Evolutionary conservation across 2,113 vertebrate species (phyloP).

Genomic region (Saiga tatarica): DNA sequence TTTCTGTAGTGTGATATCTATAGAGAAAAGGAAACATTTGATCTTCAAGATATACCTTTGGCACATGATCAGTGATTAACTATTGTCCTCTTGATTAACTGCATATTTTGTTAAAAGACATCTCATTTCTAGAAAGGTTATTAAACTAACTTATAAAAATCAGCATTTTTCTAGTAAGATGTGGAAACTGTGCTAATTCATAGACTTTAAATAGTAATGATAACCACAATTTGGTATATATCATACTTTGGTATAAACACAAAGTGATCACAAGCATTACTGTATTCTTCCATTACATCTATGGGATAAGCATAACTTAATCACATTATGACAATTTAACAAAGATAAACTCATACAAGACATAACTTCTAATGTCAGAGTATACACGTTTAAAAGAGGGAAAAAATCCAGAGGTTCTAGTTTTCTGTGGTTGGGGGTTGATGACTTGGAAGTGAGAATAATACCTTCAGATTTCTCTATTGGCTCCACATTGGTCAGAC

Average conservation of each 20-base stretch:
- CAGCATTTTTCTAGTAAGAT: not conserved
- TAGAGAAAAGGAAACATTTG: constrained; percentile 31
- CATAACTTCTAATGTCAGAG: not conserved
- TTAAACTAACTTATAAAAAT: not conserved
- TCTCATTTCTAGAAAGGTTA: not conserved
- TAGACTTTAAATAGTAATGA: not conserved
- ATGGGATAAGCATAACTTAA: not conserved
- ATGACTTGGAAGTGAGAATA: not conserved
- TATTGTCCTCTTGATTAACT: not conserved
- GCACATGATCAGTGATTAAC: not conserved
- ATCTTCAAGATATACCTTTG: not conserved
- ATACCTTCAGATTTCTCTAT: not conserved
- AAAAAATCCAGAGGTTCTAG: not conserved
- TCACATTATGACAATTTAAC: not conserved
- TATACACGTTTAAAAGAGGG: not conserved
- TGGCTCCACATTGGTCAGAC: not conserved
- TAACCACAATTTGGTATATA: not conserved
- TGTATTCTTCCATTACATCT: not conserved
- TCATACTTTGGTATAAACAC: not conserved
- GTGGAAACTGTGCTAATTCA: not conserved
- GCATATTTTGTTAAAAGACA: not conserved
- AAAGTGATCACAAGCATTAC: not conserved
- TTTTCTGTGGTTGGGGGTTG: not conserved
- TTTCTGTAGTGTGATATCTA: constrained; percentile 70
- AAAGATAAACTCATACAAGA: not conserved